Evolutionary conservation across 2,113 vertebrate species (phyloP).

Genomic region (Heptranchias perlo): DNA sequence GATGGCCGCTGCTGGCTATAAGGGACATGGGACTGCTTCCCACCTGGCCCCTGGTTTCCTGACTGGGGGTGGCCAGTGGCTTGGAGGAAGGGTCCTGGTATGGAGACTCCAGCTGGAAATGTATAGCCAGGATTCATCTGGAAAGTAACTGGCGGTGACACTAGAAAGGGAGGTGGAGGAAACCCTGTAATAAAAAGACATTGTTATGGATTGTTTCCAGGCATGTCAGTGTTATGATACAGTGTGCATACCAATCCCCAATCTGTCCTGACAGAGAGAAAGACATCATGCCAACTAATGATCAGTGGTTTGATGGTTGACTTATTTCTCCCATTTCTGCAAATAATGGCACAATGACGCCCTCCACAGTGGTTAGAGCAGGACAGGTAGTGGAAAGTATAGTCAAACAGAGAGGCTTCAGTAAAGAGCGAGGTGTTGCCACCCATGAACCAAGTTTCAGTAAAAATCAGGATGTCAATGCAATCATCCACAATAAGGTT

Average conservation of each 20-base stretch:
- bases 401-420: background rate
- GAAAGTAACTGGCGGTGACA: conserved; percentile 91
- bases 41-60: conserved; percentile 75
- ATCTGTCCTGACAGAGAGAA: background rate
- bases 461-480: background rate
- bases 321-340: background rate
- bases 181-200: conserved; percentile 66
- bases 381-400: background rate
- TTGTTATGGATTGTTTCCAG: background rate
- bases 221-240: background rate
- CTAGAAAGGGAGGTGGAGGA: conserved; percentile 86
- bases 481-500: background rate
- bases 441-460: background rate
- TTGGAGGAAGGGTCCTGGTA: conserved; percentile 85
- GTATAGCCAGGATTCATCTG: conserved; percentile 89
- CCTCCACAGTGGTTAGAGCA: background rate
- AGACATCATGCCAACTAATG: background rate
- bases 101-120: conserved; percentile 84
- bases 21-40: conserved; percentile 96
- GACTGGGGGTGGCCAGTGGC: conserved; percentile 74
- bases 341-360: background rate
- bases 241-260: background rate
- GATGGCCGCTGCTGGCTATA: conserved; percentile 98
- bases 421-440: background rate
- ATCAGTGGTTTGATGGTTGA: background rate